Conservation (phyloP, 2,888 invertebrate genomes). For the Lepeophtheirus nordmannii region DNA sequence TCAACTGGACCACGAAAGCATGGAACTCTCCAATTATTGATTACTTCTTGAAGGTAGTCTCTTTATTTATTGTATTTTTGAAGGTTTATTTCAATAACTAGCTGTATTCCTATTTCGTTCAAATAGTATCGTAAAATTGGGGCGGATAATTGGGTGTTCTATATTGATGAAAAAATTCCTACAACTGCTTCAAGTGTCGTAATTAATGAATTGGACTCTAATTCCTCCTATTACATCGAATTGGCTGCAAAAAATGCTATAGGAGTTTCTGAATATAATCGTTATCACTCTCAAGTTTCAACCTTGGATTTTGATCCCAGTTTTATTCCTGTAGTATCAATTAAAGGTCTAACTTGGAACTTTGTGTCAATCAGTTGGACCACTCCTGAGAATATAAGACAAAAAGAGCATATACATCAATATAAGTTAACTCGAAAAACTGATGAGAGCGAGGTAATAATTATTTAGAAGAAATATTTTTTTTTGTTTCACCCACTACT, state of each 20-base stretch:
- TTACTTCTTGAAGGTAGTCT: constrained; percentile 40
- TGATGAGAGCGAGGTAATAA: constrained; percentile 7
- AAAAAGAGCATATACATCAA: constrained; percentile 27
- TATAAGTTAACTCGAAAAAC: constrained; percentile 28
- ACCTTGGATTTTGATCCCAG: constrained; percentile 44
- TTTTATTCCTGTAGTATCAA: constrained; percentile 59
- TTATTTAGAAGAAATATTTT: constrained; percentile 27
- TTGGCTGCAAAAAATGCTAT: constrained; percentile 29
- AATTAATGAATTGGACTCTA: constrained; percentile 27
- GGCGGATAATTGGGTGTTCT: constrained; percentile 20
- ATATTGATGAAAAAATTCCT: constrained; percentile 6
- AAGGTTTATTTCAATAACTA: constrained; percentile 2
- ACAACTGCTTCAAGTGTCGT: constrained; percentile 18
- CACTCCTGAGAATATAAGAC: constrained; percentile 26
- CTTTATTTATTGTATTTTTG: background rate
- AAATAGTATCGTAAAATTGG: constrained; percentile 21
- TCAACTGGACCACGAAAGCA: constrained; percentile 65
- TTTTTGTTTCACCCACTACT: too few species aligned
- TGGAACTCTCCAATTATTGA: constrained; percentile 52
- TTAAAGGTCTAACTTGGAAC: constrained; percentile 51
- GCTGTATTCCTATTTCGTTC: constrained; percentile 17
- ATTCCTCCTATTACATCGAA: constrained; percentile 28
- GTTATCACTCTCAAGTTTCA: background rate
- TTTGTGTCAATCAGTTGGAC: constrained; percentile 70
- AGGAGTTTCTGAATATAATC: constrained; percentile 27